Evolutionary conservation across 2,888 invertebrate species (phyloP).

Genomic region (Drosophila ochracea): DNA sequence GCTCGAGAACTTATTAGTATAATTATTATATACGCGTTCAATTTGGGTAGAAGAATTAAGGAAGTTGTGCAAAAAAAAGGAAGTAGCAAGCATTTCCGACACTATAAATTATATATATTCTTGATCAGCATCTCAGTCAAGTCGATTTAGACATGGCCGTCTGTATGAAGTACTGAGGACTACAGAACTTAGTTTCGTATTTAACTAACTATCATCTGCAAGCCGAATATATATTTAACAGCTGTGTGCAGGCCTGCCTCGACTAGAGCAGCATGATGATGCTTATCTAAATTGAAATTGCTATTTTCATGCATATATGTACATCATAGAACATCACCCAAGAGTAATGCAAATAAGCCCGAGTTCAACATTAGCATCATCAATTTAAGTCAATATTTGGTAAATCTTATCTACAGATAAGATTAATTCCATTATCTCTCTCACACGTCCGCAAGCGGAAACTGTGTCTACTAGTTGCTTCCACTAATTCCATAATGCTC

Average conservation of each 20-base stretch:
- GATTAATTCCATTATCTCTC: constrained; percentile 15
- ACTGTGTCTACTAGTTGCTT: constrained; percentile 8
- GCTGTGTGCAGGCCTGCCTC: not conserved
- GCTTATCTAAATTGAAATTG: not conserved
- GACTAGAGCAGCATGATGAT: not conserved
- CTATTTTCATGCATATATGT: not conserved
- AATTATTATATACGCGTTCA: not conserved
- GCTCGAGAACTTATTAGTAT: not conserved
- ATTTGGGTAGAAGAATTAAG: not conserved
- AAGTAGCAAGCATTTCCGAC: not conserved
- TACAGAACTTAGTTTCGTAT: not conserved
- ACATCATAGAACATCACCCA: not conserved
- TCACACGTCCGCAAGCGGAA: constrained; percentile 6
- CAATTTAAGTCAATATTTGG: not conserved
- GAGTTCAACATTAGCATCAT: not conserved
- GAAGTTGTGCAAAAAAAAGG: not conserved
- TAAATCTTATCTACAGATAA: constrained; percentile 14
- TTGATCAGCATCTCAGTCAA: not conserved
- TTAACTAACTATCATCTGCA: not conserved
- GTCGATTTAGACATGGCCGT: too few species aligned
- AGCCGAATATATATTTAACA: not conserved
- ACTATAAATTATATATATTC: not conserved
- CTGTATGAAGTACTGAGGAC: too few species aligned
- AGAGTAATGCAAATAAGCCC: not conserved
- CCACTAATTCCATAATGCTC: constrained; percentile 9